A percentile compares a stretch with the other conserved stretches of the same genome.
Conservation (phyloP, 92 coral and sea anemone genomes). For the Anthopleura xanthogrammica region DNA sequence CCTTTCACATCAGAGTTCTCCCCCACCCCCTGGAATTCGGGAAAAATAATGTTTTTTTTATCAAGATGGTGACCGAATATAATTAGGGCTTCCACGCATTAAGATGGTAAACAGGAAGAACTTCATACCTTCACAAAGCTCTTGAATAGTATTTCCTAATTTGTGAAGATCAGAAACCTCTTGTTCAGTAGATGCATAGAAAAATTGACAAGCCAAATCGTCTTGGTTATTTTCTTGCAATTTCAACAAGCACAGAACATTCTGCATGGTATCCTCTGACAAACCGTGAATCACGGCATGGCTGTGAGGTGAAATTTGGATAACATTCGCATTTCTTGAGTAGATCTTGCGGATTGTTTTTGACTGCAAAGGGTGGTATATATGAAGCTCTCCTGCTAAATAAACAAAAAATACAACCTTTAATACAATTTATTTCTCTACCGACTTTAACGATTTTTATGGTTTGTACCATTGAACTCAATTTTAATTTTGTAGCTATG, state of each 20-base stretch:
- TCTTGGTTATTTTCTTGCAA: neutral
- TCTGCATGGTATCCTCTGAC: slow-evolving; percentile 9
- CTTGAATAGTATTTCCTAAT: neutral
- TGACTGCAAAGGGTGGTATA: neutral
- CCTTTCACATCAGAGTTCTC: too few species aligned
- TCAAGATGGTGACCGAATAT: too few species aligned
- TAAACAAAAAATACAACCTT: neutral
- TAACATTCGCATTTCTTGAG: neutral
- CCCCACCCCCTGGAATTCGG: too few species aligned
- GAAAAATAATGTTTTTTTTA: too few species aligned
- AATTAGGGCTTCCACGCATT: too few species aligned
- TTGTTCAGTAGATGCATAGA: slow-evolving; percentile 1
- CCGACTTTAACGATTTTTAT: too few species aligned
- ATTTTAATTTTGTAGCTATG: too few species aligned
- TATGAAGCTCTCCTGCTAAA: slow-evolving; percentile 2
- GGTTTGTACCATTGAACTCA: too few species aligned
- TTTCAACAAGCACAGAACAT: slow-evolving; percentile 23
- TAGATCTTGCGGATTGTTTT: slow-evolving; percentile 13
- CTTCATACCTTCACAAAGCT: slow-evolving; percentile 13
- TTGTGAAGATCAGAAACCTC: neutral
- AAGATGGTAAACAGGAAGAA: neutral
- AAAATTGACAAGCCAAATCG: neutral
- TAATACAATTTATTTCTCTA: too few species aligned
- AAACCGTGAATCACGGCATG: slow-evolving; percentile 34
- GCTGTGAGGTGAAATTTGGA: slow-evolving; percentile 35